phyloP scores from a whole-genome alignment of 2,888 invertebrate genomes.

The Pyralis farinalis region DNA sequence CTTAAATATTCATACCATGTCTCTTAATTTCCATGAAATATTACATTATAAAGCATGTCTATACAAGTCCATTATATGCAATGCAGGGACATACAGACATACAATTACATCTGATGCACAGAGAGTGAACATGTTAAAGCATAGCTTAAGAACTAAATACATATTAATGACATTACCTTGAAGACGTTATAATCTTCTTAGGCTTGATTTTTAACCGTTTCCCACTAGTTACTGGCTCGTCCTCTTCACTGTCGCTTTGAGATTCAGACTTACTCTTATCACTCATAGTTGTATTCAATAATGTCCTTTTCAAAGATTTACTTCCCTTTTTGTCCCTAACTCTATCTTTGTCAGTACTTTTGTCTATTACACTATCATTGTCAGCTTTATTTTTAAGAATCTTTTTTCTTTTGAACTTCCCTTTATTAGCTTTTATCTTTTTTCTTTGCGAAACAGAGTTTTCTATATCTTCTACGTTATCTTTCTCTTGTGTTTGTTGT shows the following conservation, averaged over 20 bases:
- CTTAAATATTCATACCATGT: no score
- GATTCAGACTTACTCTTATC: constrained; percentile 71
- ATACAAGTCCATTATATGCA: no score
- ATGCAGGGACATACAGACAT: no score
- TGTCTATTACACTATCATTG: constrained; percentile 26
- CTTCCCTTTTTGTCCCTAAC: constrained; percentile 41
- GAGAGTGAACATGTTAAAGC: no score
- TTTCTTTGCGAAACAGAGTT: constrained; percentile 53
- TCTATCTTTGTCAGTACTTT: constrained; percentile 31
- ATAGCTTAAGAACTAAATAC: no score
- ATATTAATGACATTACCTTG: constrained; percentile 59
- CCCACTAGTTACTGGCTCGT: constrained; percentile 59
- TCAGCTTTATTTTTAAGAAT: constrained; percentile 29
- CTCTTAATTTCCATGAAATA: no score
- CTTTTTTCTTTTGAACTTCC: constrained; percentile 65
- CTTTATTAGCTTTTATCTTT: constrained; percentile 67
- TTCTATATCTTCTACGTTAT: constrained; percentile 39
- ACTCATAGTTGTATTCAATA: constrained; percentile 55
- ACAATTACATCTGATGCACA: no score
- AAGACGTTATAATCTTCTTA: constrained; percentile 63
- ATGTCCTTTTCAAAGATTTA: constrained; percentile 61
- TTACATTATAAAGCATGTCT: no score
- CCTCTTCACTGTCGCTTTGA: constrained; percentile 68
- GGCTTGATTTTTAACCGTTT: constrained; percentile 73
- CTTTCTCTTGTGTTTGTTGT: constrained; percentile 29